A percentile compares a stretch with the other conserved stretches of the same genome.
Evolutionary conservation across 2,113 vertebrate species (phyloP).

Genomic region (Theristicus caerulescens): DNA sequence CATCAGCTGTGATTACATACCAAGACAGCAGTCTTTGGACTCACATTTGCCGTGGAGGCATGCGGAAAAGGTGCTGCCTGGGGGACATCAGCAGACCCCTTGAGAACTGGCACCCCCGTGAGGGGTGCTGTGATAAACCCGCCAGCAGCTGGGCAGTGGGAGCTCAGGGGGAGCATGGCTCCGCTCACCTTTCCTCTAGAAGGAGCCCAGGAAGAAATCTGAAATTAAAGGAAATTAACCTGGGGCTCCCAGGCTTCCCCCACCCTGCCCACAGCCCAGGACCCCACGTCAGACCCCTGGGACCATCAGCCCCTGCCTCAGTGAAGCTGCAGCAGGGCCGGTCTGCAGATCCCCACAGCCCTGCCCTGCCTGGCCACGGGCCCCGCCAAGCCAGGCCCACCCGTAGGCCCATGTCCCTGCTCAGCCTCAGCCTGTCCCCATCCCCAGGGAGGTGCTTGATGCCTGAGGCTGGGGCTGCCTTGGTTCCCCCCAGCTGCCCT

Average conservation of each 20-base stretch:
- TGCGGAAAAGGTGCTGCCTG: background rate
- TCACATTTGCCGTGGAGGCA: background rate
- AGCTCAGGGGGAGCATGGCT: background rate
- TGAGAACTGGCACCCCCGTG: background rate
- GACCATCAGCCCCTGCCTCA: background rate
- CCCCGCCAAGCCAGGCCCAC: accelerated
- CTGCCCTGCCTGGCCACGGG: background rate
- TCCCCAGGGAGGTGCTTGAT: accelerated
- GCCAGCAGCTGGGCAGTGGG: background rate
- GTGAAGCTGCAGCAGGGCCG: accelerated
- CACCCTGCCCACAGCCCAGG: background rate
- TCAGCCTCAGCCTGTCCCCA: accelerated
- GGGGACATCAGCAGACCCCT: background rate
- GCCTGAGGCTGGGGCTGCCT: background rate
- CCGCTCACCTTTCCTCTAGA: background rate
- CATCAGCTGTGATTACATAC: background rate
- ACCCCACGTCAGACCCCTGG: background rate
- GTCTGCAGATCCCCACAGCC: background rate
- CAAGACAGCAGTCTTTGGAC: background rate
- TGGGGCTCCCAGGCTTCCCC: background rate
- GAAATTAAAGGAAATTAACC: background rate
- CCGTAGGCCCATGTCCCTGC: accelerated
- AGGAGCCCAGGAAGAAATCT: background rate
- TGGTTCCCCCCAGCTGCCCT: accelerated
- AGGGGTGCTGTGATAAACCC: background rate